These are phyloP conservation scores for Hestina assimilis DNA, from an alignment of 1,140 invertebrate genomes.

Conservation along the genomic window DNA sequence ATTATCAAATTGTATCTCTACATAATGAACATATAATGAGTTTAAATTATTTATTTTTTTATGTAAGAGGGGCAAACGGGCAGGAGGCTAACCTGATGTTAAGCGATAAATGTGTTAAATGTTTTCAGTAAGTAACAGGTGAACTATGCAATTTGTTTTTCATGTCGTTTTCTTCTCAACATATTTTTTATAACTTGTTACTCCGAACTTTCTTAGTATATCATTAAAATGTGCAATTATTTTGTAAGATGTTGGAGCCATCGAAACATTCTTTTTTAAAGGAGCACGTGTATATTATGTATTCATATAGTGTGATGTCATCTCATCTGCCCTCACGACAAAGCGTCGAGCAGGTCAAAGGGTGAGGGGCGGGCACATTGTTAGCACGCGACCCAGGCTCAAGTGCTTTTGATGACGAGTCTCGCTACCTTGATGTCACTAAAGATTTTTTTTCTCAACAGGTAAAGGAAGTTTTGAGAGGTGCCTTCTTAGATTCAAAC, in stretches of 20 bases:
- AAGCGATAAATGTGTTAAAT: too few species aligned
- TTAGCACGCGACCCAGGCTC: slow-evolving; percentile 64
- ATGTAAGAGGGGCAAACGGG: too few species aligned
- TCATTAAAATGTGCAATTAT: slow-evolving; percentile 25
- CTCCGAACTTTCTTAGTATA: slow-evolving; percentile 10
- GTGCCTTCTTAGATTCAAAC: slow-evolving; percentile 23
- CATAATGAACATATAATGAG: too few species aligned
- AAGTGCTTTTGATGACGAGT: slow-evolving; percentile 65
- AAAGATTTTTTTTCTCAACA: slow-evolving; percentile 37
- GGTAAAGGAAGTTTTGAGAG: slow-evolving; percentile 34
- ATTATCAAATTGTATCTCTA: too few species aligned
- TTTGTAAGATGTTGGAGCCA: slow-evolving; percentile 17
- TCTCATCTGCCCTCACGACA: slow-evolving; percentile 59
- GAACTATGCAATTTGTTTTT: neutral
- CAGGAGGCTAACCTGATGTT: too few species aligned
- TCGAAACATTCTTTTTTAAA: slow-evolving; percentile 12
- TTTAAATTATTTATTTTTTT: too few species aligned
- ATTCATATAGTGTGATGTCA: slow-evolving; percentile 43
- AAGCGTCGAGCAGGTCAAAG: slow-evolving; percentile 65
- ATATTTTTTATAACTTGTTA: neutral
- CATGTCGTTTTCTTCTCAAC: neutral
- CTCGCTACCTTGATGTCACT: slow-evolving; percentile 32
- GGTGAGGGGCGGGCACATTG: slow-evolving; percentile 59
- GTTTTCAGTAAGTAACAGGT: too few species aligned
- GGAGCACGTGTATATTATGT: slow-evolving; percentile 13